Percentiles rank a stretch among this genome's conserved stretches.
Conservation (phyloP, 2,888 invertebrate species). For the Pseudolycoriella hygida region DNA sequence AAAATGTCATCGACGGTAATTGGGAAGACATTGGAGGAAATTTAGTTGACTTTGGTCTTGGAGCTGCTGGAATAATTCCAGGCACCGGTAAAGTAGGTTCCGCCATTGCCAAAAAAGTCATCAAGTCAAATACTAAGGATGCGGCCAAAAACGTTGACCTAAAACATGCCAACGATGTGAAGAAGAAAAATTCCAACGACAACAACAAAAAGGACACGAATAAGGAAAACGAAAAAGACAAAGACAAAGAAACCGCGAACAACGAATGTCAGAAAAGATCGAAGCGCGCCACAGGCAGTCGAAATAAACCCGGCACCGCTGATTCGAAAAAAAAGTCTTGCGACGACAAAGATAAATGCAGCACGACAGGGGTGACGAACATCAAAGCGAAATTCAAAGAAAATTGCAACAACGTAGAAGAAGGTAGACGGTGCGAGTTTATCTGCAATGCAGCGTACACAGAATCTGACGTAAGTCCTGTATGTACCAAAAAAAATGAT, state of each 20-base stretch:
- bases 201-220: too few species aligned
- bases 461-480: too few species aligned
- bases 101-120: neutral
- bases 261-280: neutral
- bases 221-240: neutral
- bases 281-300: neutral
- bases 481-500: too few species aligned
- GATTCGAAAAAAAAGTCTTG: too few species aligned
- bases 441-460: too few species aligned
- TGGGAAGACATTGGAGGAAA: neutral
- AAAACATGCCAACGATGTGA: neutral
- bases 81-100: neutral
- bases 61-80: constrained; percentile 1
- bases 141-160: neutral
- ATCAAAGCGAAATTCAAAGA: too few species aligned
- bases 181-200: neutral
- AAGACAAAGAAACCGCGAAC: neutral
- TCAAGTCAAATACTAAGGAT: neutral
- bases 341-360: too few species aligned
- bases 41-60: neutral
- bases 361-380: too few species aligned
- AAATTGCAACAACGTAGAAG: too few species aligned
- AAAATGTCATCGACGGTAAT: neutral
- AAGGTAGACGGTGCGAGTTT: too few species aligned
- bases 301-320: too few species aligned